phyloP scores from a whole-genome alignment of 2,113 vertebrate genomes.

The Myrmophylax atrothorax region DNA sequence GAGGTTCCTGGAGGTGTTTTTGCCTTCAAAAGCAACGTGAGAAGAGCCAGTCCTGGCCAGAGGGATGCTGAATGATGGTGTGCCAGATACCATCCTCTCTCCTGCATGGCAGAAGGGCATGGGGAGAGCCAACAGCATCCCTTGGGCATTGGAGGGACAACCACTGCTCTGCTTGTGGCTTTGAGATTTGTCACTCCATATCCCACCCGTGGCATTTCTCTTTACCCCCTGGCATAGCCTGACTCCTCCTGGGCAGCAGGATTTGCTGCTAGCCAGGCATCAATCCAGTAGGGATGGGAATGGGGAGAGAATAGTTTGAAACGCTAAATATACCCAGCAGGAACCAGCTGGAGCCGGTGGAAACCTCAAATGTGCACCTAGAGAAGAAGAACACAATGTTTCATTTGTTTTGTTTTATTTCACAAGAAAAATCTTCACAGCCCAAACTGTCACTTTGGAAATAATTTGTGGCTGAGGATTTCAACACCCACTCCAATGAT shows the following conservation, averaged over 20 bases:
- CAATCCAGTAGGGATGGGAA: background rate
- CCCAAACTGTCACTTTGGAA: slow-evolving; percentile 58
- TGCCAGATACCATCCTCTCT: background rate
- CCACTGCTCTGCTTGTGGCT: background rate
- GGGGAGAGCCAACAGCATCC: background rate
- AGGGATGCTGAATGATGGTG: rapidly evolving
- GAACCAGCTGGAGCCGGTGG: slow-evolving; percentile 39
- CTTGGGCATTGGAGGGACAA: rapidly evolving
- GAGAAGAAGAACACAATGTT: slow-evolving; percentile 22
- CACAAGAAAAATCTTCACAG: slow-evolving; percentile 35
- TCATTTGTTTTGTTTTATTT: slow-evolving; percentile 66
- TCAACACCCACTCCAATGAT: slow-evolving; percentile 63
- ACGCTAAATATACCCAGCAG: background rate
- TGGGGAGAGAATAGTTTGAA: background rate
- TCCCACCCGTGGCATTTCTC: background rate
- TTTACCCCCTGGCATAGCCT: background rate
- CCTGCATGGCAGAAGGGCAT: background rate
- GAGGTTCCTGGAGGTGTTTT: background rate
- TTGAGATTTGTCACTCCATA: background rate
- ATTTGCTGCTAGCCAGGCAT: background rate
- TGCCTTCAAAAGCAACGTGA: background rate
- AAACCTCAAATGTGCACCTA: background rate
- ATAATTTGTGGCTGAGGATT: slow-evolving; percentile 56
- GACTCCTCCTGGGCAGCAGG: background rate
- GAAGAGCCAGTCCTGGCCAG: background rate